phyloP scores from a whole-genome alignment of 2,797 vertebrate species.

The Cheirogaleus major region DNA sequence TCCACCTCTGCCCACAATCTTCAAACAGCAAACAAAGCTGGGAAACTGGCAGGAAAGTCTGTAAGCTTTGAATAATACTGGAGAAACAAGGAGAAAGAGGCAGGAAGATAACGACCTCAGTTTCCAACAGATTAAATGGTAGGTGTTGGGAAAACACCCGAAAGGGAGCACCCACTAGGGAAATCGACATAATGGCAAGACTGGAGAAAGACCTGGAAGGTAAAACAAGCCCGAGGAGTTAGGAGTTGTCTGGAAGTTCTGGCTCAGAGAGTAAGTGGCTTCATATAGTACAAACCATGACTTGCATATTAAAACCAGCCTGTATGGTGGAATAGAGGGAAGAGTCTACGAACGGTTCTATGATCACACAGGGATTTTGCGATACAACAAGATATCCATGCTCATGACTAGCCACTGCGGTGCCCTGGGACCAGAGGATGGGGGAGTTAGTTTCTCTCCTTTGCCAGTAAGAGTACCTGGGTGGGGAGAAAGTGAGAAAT shows the following conservation, averaged over 20 bases:
- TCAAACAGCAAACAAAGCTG: neutral
- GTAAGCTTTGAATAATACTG: neutral
- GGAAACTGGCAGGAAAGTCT: neutral
- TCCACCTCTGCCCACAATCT: neutral
- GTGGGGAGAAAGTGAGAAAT: rapidly evolving
- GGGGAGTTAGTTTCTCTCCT: neutral
- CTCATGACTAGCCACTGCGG: neutral
- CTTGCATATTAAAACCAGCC: neutral
- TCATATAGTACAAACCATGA: rapidly evolving
- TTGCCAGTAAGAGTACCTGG: neutral
- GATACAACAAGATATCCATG: neutral
- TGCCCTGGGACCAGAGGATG: neutral
- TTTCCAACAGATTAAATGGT: neutral
- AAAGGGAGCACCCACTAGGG: neutral
- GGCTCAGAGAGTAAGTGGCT: neutral
- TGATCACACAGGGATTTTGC: neutral
- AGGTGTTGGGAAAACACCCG: neutral
- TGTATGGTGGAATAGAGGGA: rapidly evolving
- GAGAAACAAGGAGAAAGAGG: neutral
- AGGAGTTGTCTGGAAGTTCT: neutral
- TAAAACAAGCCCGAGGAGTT: rapidly evolving
- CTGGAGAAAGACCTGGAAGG: rapidly evolving
- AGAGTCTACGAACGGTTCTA: too few relatives aligned
- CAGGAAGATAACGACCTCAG: neutral
- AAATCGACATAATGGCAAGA: rapidly evolving